These are phyloP conservation scores for Oryzias sinensis DNA, from an alignment of 2,797 vertebrate genomes.

Conservation along the genomic window DNA sequence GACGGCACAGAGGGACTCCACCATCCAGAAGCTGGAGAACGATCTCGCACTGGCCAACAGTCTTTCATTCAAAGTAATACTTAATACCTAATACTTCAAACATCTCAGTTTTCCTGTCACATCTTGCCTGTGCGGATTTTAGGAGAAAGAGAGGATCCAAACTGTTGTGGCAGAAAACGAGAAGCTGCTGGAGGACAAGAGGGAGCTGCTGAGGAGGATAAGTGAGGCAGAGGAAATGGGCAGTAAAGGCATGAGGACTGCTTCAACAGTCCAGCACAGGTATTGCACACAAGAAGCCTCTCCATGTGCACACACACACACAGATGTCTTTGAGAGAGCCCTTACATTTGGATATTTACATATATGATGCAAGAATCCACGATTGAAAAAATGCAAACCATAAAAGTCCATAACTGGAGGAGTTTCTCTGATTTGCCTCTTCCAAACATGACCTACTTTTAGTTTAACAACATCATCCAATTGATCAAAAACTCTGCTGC, in stretches of 20 bases:
- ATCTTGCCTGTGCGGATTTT: background rate
- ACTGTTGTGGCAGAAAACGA: constrained; percentile 86
- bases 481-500: too few relatives aligned
- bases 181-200: constrained; percentile 85
- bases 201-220: constrained; percentile 81
- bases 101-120: background rate
- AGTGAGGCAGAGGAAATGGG: constrained; percentile 83
- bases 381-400: background rate
- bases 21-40: constrained; percentile 86
- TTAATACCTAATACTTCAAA: too few relatives aligned
- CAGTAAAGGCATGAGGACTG: constrained; percentile 68
- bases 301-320: background rate
- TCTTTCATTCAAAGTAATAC: constrained; percentile 83
- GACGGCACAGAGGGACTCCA: constrained; percentile 80
- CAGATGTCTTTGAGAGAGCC: background rate
- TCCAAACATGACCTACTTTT: background rate
- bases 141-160: constrained; percentile 85
- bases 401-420: background rate
- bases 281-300: constrained; percentile 43
- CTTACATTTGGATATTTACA: too few relatives aligned
- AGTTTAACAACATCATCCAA: too few relatives aligned
- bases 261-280: constrained; percentile 83
- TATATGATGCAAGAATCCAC: background rate
- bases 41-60: constrained; percentile 79
- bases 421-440: background rate